Evolutionary conservation across 2,888 invertebrate species (phyloP).

Genomic region (Anorthoa munda): DNA sequence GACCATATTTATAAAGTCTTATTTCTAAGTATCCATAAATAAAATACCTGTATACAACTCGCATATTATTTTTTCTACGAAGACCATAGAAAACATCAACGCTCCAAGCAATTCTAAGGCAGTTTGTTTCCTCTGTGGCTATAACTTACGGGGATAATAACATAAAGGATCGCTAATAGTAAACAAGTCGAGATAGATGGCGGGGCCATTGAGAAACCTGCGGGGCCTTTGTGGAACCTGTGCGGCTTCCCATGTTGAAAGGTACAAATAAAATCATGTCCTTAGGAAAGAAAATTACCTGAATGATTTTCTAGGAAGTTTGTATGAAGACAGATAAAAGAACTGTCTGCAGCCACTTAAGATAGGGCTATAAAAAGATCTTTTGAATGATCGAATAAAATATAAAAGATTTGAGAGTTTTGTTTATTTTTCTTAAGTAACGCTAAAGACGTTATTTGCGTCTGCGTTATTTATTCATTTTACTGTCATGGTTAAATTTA

Average conservation of each 20-base stretch:
- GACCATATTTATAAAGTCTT: neutral
- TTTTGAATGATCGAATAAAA: neutral
- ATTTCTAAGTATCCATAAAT: neutral
- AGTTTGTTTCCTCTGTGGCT: constrained; percentile 19
- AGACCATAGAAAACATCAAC: neutral
- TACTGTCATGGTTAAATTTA: no score
- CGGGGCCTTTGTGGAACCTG: constrained; percentile 28
- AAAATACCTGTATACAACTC: neutral
- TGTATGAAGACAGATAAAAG: neutral
- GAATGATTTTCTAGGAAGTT: constrained; percentile 14
- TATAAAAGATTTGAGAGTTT: neutral
- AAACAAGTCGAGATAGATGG: constrained; percentile 45
- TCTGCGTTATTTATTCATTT: no score
- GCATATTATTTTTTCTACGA: no score
- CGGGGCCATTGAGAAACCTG: constrained; percentile 25
- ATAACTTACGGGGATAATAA: constrained; percentile 39
- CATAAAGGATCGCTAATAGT: constrained; percentile 49
- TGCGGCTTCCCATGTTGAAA: constrained; percentile 11
- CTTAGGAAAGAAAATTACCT: no score
- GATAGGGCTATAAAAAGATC: neutral
- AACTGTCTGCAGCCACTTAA: constrained; percentile 2
- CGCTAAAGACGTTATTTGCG: neutral
- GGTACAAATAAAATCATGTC: constrained; percentile 26
- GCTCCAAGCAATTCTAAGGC: constrained; percentile 21
- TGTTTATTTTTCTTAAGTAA: neutral